phyloP scores from a whole-genome alignment of 2,113 vertebrate genomes.

The Hyperopisus bebe region DNA sequence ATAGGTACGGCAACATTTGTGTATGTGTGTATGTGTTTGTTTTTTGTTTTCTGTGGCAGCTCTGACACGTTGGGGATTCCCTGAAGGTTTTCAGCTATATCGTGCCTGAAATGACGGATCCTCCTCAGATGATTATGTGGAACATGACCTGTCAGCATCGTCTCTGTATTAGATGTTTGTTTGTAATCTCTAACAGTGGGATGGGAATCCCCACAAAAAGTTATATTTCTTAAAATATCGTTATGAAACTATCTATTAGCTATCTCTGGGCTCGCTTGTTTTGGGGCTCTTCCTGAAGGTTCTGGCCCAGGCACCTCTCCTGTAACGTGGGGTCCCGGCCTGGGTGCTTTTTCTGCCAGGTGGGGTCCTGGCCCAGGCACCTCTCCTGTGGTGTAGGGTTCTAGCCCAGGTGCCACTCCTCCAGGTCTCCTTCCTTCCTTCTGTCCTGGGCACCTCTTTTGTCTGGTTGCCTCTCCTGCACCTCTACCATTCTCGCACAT shows the following conservation, averaged over 20 bases:
- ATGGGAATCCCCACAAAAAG: slow-evolving; percentile 17
- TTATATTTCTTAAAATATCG: slow-evolving; percentile 2
- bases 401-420: neutral
- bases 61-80: neutral
- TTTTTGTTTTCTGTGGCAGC: neutral
- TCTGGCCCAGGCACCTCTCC: neutral
- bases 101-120: slow-evolving; percentile 16
- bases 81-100: slow-evolving; percentile 11
- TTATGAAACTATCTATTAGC: neutral
- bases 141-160: slow-evolving; percentile 12
- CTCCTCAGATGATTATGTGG: slow-evolving; percentile 21
- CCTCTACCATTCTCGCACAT: neutral
- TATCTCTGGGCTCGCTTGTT: neutral
- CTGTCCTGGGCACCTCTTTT: neutral
- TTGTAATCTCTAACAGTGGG: neutral
- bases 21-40: neutral
- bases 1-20: no score
- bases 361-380: neutral
- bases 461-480: neutral
- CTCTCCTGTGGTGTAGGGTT: neutral
- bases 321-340: neutral
- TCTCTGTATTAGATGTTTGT: slow-evolving; percentile 5
- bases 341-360: neutral
- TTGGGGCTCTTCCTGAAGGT: neutral
- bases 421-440: neutral